Percentiles rank a stretch among this genome's conserved stretches.
Conservation (phyloP, 2,888 invertebrate species). For the Eilema griseolum region DNA sequence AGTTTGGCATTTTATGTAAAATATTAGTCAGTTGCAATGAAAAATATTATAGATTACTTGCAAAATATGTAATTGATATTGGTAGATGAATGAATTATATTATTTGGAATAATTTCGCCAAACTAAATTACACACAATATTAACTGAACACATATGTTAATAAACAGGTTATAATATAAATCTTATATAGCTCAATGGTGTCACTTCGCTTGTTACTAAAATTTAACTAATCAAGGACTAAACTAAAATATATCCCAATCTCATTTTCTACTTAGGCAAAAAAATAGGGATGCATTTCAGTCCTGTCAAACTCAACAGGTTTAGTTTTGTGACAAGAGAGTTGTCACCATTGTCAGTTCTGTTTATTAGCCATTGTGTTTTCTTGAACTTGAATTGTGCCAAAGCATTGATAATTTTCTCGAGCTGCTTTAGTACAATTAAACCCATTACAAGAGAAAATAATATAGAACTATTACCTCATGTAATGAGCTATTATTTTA, state of each 20-base stretch:
- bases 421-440: constrained; percentile 11
- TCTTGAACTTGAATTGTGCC: constrained; percentile 12
- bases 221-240: not conserved
- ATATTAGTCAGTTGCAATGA: not conserved
- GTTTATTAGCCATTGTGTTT: constrained; percentile 33
- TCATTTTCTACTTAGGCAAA: not conserved
- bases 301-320: not conserved
- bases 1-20: constrained; percentile 26
- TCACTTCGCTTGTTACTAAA: not conserved
- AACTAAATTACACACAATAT: constrained; percentile 43
- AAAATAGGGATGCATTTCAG: not conserved
- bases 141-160: constrained; percentile 23
- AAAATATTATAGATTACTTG: not conserved
- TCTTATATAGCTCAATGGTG: not conserved
- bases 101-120: constrained; percentile 22
- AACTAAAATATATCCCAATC: not conserved
- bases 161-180: constrained; percentile 33
- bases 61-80: no score
- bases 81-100: no score
- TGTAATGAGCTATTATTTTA: constrained; percentile 10
- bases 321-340: not conserved
- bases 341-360: constrained; percentile 8
- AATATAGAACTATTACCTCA: constrained; percentile 11
- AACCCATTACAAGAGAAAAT: constrained; percentile 17
- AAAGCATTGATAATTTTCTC: constrained; percentile 9